Conservation (phyloP, 2,113 vertebrate species). For the Junco hyemalis region DNA sequence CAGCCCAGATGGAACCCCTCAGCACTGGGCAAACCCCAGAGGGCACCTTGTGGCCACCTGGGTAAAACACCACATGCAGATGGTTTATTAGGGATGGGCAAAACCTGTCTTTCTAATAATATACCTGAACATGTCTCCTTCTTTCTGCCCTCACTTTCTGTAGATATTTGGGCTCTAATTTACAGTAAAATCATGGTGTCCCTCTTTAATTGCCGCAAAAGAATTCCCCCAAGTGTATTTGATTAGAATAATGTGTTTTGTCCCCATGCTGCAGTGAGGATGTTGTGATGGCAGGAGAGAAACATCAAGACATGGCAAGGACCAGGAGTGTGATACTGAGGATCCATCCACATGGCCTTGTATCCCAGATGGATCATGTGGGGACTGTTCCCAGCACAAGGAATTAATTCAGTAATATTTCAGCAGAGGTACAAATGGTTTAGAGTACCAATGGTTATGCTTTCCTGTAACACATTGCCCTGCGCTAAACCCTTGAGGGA, state of each 20-base stretch:
- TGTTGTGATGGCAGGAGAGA: neutral
- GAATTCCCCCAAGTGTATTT: neutral
- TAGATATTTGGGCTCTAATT: neutral
- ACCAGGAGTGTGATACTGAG: neutral
- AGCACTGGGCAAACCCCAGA: neutral
- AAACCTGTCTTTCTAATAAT: neutral
- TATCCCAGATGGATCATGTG: neutral
- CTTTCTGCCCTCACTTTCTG: neutral
- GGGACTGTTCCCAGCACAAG: neutral
- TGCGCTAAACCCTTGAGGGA: neutral
- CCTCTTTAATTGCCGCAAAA: neutral
- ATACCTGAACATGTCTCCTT: neutral
- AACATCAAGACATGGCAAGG: neutral
- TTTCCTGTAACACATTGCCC: neutral
- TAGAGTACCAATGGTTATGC: neutral
- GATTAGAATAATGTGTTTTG: neutral
- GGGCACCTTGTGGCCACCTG: neutral
- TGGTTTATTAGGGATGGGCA: neutral
- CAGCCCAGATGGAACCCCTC: neutral
- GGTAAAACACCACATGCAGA: neutral
- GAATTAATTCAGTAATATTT: conserved; percentile 20
- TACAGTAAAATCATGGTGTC: neutral
- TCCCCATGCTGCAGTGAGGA: rapidly evolving
- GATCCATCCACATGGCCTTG: neutral
- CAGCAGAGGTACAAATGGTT: neutral